Base-by-base conservation (phyloP, 2,888 invertebrate species). In the Melinaea menophilus region DNA sequence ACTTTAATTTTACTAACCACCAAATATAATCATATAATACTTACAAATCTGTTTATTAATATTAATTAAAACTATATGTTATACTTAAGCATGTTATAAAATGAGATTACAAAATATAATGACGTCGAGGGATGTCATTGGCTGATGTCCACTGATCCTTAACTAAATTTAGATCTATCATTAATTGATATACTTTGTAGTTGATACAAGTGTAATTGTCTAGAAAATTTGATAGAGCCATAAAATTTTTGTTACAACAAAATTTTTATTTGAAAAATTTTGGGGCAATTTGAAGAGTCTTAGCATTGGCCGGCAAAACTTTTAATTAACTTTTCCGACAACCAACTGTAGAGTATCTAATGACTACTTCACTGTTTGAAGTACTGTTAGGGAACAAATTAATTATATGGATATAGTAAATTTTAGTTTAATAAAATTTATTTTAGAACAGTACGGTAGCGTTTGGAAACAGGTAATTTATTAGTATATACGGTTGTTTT, bases 121-220 rank as follows among this genome's bases (percentile, higher is more conserved):
- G 22, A 22, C 82, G 80, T 74, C 85, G 77, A 71, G 85, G 86
- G 86, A 85, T 78, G 81, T 82, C 86, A 82, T 87, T 87, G 86
- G 83, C 80, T 78, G 80, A 80, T 84, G 84, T 84, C 84, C 81
- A 79, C 77, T 78, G 78, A 79, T 80, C 79, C 83, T 82, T 84
- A 80, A 82, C 79, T 81, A 75, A 82, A 81, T 81, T 83, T 80
- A 80, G 71, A 75, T 64, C 58, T 64, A 59, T 55, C 55, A 35
- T 46, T n/a, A 46, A 11, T 22, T 22, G 22, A 22, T 22, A 22
- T 22, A 22, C 22, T 22, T 22, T 22, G 22, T 22, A 22, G 22
- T 22, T 22, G 22, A 22, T 22, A 22, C 22, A 22, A 22, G 22
- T 22, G 22, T 22, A 22, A 22, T 22, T 22, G 22, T 22, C 22